Percentiles rank a stretch among this genome's conserved stretches.
Evolutionary conservation across 1,140 invertebrate species (phyloP).

Genomic region (Meteorus sp.): DNA sequence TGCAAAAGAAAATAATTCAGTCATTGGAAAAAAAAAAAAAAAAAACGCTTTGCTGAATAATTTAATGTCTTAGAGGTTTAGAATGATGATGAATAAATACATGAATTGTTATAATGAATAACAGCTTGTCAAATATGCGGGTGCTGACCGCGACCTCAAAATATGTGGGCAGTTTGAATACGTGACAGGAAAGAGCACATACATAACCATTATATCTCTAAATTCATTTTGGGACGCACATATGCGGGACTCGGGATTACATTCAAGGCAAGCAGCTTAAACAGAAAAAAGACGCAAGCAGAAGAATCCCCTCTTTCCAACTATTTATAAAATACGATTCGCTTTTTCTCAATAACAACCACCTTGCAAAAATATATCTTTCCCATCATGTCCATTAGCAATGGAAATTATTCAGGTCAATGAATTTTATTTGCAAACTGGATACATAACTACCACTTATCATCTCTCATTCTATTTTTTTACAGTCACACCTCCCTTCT

Average conservation of each 20-base stretch:
- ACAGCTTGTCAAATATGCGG: slow-evolving; percentile 14
- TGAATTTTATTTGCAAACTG: slow-evolving; percentile 8
- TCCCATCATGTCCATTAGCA: not conserved
- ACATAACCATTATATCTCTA: slow-evolving; percentile 4
- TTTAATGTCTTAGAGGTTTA: too few relatives aligned
- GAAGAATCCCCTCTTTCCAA: not conserved
- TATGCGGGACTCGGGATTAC: slow-evolving; percentile 19
- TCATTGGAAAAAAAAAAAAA: not conserved
- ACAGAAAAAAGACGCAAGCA: not conserved
- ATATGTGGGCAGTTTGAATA: slow-evolving; percentile 18
- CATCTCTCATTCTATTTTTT: not conserved
- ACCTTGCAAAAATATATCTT: too few relatives aligned
- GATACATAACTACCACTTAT: not conserved
- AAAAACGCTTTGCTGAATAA: not conserved
- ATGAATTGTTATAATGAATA: not conserved
- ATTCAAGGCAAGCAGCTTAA: slow-evolving; percentile 23
- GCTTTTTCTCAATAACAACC: too few relatives aligned
- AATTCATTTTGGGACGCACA: slow-evolving; percentile 24
- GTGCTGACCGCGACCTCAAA: slow-evolving; percentile 17
- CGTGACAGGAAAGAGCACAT: slow-evolving; percentile 20
- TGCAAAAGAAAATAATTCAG: not conserved
- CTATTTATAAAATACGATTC: too few relatives aligned
- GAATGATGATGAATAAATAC: slow-evolving; percentile 8
- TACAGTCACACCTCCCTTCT: too few relatives aligned
- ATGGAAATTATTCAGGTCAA: slow-evolving; percentile 13